A percentile compares a stretch with the other conserved stretches of the same genome.
phyloP scores from a whole-genome alignment of 1,140 invertebrate genomes.

The Ephestia elutella region DNA sequence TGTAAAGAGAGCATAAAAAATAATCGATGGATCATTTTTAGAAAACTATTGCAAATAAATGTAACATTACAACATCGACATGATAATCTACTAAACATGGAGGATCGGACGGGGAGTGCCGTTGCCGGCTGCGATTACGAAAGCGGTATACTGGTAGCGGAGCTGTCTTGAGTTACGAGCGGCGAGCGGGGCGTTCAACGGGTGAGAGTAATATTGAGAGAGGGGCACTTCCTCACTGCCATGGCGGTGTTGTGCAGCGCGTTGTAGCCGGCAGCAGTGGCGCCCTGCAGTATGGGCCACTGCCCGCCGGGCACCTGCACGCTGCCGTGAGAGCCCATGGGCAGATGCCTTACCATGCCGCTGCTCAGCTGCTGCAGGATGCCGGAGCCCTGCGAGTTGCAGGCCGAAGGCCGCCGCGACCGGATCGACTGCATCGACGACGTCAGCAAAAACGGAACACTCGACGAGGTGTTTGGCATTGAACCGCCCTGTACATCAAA shows the following conservation, averaged over 20 bases:
- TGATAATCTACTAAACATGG: constrained; percentile 41
- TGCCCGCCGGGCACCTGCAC: constrained; percentile 76
- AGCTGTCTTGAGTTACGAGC: constrained; percentile 2
- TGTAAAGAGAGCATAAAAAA: constrained; percentile 25
- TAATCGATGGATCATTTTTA: constrained; percentile 26
- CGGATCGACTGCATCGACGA: constrained; percentile 88
- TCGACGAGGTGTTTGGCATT: constrained; percentile 91
- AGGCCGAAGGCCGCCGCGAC: constrained; percentile 83
- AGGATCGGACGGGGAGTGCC: constrained; percentile 40
- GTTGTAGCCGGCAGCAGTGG: constrained; percentile 74
- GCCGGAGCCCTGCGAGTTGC: constrained; percentile 82
- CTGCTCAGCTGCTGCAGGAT: constrained; percentile 88
- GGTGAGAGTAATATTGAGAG: constrained; percentile 79
- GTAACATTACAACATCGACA: constrained; percentile 45
- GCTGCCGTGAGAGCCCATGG: constrained; percentile 75
- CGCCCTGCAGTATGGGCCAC: constrained; percentile 79
- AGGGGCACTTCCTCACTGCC: constrained; percentile 85
- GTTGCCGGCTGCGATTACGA: constrained; percentile 10
- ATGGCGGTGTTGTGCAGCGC: constrained; percentile 74
- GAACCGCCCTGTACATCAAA: constrained; percentile 80
- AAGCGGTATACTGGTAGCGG: constrained; percentile 3
- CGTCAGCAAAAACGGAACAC: constrained; percentile 87
- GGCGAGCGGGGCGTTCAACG: constrained; percentile 35
- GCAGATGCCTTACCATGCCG: constrained; percentile 75
- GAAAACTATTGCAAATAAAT: constrained; percentile 44